These are phyloP conservation scores for Drosophila sp. DNA, from an alignment of 1,140 invertebrate genomes.

Conservation along the genomic window DNA sequence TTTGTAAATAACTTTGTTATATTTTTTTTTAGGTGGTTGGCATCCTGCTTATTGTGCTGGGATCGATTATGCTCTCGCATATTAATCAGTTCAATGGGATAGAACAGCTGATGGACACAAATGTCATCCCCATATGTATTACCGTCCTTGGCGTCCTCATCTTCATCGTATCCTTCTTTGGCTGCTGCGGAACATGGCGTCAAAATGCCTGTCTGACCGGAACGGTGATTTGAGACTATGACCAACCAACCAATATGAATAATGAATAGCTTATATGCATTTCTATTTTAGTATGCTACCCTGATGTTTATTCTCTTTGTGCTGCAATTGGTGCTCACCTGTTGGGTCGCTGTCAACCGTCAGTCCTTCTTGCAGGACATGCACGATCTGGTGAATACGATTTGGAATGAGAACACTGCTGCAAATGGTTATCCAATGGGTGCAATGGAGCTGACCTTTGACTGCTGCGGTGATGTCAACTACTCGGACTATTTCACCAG, in stretches of 20 bases:
- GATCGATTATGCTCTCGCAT: slow-evolving; percentile 86
- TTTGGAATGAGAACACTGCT: slow-evolving; percentile 56
- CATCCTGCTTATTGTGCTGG: slow-evolving; percentile 87
- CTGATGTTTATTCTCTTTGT: slow-evolving; percentile 88
- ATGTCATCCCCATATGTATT: slow-evolving; percentile 87
- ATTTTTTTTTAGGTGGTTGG: slow-evolving; percentile 86
- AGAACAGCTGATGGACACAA: slow-evolving; percentile 84
- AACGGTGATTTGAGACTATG: slow-evolving; percentile 86
- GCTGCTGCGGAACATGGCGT: slow-evolving; percentile 92
- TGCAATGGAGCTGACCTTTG: slow-evolving; percentile 75
- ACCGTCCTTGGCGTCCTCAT: slow-evolving; percentile 90
- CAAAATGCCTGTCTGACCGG: slow-evolving; percentile 92
- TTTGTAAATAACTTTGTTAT: not conserved
- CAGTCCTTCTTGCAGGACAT: slow-evolving; percentile 84
- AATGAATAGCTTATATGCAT: slow-evolving; percentile 34
- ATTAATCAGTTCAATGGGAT: slow-evolving; percentile 84
- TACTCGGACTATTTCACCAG: slow-evolving; percentile 80
- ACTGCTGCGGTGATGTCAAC: slow-evolving; percentile 87
- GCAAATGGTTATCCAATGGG: slow-evolving; percentile 51
- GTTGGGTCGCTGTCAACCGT: slow-evolving; percentile 86
- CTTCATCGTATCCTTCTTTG: slow-evolving; percentile 92
- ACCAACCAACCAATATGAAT: not conserved
- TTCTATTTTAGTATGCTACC: slow-evolving; percentile 87
- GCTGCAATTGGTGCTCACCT: slow-evolving; percentile 87
- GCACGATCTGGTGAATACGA: slow-evolving; percentile 77